phyloP scores from a whole-genome alignment of 2,797 vertebrate species.

The Dendrocincla fuliginosa region DNA sequence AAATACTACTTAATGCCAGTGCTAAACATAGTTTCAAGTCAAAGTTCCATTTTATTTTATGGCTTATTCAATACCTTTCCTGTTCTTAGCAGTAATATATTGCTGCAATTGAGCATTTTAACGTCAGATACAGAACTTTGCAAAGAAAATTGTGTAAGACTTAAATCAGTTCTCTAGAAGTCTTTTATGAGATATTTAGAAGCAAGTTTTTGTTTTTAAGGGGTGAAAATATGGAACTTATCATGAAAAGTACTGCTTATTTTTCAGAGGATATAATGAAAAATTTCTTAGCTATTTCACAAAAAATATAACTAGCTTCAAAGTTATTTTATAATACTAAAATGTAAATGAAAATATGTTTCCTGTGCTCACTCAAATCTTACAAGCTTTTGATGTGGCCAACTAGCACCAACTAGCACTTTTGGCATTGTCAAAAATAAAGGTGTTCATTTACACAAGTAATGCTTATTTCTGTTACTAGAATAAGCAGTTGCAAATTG shows the following conservation, averaged over 20 bases:
- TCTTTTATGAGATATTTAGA: constrained; percentile 4
- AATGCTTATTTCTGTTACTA: constrained; percentile 57
- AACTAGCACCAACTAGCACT: constrained; percentile 17
- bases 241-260: not conserved
- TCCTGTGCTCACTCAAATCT: constrained; percentile 1
- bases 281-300: not conserved
- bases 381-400: constrained; percentile 54
- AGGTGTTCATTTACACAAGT: constrained; percentile 45
- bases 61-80: not conserved
- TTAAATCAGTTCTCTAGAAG: not conserved
- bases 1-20: not conserved
- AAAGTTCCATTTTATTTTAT: not conserved
- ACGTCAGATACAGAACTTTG: not conserved
- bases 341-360: constrained; percentile 7
- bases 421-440: constrained; percentile 56
- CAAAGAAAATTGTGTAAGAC: not conserved
- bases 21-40: not conserved
- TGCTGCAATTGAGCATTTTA: not conserved
- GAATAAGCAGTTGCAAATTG: constrained; percentile 63
- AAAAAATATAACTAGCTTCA: not conserved
- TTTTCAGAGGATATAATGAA: not conserved
- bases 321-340: not conserved
- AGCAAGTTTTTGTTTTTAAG: not conserved
- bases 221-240: not conserved
- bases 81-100: not conserved